A percentile compares a stretch with the other conserved stretches of the same genome.
phyloP scores from a whole-genome alignment of 1,140 invertebrate genomes.

The Zaprionus nigranus region DNA sequence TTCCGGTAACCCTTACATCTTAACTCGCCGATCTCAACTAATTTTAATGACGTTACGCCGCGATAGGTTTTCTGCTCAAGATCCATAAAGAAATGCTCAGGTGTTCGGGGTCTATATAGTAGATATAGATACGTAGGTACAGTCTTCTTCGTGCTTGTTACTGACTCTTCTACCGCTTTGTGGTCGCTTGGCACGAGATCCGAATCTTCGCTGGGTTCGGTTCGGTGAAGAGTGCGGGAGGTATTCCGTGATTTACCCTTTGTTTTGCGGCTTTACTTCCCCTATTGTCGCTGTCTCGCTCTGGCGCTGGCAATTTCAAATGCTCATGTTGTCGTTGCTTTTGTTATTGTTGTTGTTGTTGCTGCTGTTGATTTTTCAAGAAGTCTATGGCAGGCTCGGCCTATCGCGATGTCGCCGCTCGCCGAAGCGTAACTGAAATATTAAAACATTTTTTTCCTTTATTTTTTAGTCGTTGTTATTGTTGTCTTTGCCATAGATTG shows the following conservation, averaged over 20 bases:
- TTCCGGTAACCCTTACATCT: conserved; percentile 52
- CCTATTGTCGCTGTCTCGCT: conserved; percentile 18
- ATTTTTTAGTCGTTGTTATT: conserved; percentile 24
- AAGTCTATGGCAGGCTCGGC: conserved; percentile 62
- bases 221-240: conserved; percentile 36
- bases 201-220: conserved; percentile 28
- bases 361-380: conserved; percentile 54
- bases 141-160: conserved; percentile 26
- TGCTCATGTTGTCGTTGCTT: conserved; percentile 38
- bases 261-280: conserved; percentile 39
- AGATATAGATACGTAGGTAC: conserved; percentile 16
- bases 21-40: conserved; percentile 65
- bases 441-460: conserved; percentile 72
- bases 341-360: conserved; percentile 20
- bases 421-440: conserved; percentile 83
- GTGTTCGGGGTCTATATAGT: conserved; percentile 55
- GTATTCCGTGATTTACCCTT: conserved; percentile 74
- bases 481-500: conserved; percentile 51
- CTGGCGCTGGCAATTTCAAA: conserved; percentile 44
- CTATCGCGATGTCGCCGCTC: conserved; percentile 79
- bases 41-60: conserved; percentile 84
- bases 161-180: conserved; percentile 36
- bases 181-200: conserved; percentile 77
- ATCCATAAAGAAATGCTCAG: conserved; percentile 83
- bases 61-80: conserved; percentile 80